Base-by-base conservation (phyloP, 2,797 vertebrate genomes). In the Semaprochilodus insignis region DNA sequence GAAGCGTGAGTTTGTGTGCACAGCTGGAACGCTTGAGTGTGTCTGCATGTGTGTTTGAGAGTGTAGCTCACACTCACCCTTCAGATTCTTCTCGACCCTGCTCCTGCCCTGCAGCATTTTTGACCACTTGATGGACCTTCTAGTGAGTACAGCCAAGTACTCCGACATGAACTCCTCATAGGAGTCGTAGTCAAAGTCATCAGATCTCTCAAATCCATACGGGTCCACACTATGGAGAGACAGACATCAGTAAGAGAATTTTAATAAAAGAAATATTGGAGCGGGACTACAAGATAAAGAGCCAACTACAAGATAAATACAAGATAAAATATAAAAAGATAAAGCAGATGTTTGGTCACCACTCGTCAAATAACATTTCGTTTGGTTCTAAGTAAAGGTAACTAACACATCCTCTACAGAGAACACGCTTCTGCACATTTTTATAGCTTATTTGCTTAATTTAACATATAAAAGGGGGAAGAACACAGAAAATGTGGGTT, bases 111-210 rank as follows among this genome's bases (percentile, higher is more conserved):
- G 93, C 14, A 99, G 90, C 48, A 99, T 96, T 82, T 96, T 96
- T 74, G 97, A 96, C 98, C 98, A 99, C 67, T 96, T 98, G 81
- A 93, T 89, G 0, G 97, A 96, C 86, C 97, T 92, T 85, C 95
- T 95, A 67, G 95, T 95, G 84, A 99, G 97, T 4, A 99, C 91
- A 0, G 91, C 91, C n/a, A 96, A 91, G 3, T 99, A 99, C 79
- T 95, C 90, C 1, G 96, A 95, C 93, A 97, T 95, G 87, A 97
- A 96, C 52, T 96, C 95, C 84, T 97, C 96, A 69, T 98, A 97
- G 14, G 96, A 93, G 0, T 94, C 96, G 13, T 95, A 95, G 83
- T 97, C 94, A 77, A 97, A 97, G 83, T 97, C 96, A 0, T 93
- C 91, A 0, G 91, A 94, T 78, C 96, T 94, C 91, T 97, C 93